A percentile compares a stretch with the other conserved stretches of the same genome.
phyloP scores from a whole-genome alignment of 2,113 vertebrate species.

The Epinephelus fuscoguttatus region DNA sequence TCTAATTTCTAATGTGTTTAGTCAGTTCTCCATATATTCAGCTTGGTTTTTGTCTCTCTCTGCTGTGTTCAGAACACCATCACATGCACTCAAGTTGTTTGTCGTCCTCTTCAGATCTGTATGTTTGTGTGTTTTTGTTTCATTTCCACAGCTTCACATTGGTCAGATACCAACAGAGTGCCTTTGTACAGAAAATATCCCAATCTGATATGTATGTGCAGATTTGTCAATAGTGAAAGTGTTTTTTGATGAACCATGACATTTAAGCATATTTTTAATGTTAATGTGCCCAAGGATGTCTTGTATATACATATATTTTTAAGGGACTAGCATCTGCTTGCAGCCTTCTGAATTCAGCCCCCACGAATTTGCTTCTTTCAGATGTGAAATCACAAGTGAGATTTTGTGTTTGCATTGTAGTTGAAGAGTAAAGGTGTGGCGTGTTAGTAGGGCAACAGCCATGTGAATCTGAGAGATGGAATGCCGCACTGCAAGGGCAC shows the following conservation, averaged over 20 bases:
- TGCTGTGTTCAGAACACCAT: not conserved
- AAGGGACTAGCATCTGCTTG: not conserved
- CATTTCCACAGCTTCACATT: not conserved
- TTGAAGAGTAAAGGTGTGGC: conserved; percentile 61
- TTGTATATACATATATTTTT: not conserved
- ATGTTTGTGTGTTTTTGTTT: not conserved
- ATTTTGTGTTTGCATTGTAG: no score
- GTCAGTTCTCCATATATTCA: not conserved
- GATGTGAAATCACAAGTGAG: not conserved
- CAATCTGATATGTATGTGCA: not conserved
- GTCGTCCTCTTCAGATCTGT: not conserved
- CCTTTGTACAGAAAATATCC: not conserved
- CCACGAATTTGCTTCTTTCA: not conserved
- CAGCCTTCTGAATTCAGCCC: not conserved
- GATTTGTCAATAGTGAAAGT: not conserved
- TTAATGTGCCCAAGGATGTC: not conserved
- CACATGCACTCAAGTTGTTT: not conserved
- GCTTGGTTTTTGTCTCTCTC: not conserved
- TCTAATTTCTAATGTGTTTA: not conserved
- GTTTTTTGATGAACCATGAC: not conserved
- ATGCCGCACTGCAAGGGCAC: conserved; percentile 61
- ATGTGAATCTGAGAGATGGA: conserved; percentile 48
- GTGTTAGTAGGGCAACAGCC: not conserved
- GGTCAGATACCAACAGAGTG: not conserved
- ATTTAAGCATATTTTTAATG: not conserved